Base-by-base conservation (phyloP, 2,888 invertebrate species). In the Drosophila putrida region DNA sequence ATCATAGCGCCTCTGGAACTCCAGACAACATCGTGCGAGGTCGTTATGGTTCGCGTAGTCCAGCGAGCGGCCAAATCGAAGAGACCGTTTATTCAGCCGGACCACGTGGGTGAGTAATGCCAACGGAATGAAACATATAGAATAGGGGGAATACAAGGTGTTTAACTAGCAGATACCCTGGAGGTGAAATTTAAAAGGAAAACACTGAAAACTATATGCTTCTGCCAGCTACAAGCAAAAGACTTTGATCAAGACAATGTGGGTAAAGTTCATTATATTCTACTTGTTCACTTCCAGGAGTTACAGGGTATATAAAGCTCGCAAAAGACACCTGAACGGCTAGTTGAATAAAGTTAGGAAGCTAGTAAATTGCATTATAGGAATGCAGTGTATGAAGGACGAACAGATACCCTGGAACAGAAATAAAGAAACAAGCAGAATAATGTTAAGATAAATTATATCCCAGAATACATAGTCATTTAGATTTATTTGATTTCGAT, bases 71-170 rank as follows among this genome's bases (percentile, higher is more conserved):
- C 58, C 94, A 94, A 51, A 93, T 95, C 54, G 95, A 96, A 85
- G 95, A 95, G 88, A 95, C 95, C 4, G 93, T 95, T 44, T 96
- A 96, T 90, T 95, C 96, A 8, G 96, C 96, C 43, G 96, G 96
- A 63, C 95, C 95, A 71, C 94, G 96, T 91, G 96, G 96, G 93
- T 95, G 88, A 93, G 93, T 89, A 79, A 77, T 47, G 27, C 55
- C 13, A 25, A 25, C 33, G 20, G 28, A 44, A 35, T 15, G 28
- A 31, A 28, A 15, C 9, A 33, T n/a, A 20, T 10, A 25, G 6
- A 4, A 2, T 15, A 4, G 10, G 1, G 5, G 15, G 15, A 35
- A 25, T 10, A 3, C 0, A 11, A 10, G 53, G 5, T 11, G 41
- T 10, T 20, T 10, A 20, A 41, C 41, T 41, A 10, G 6, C 5